Percentiles rank a stretch among this genome's conserved stretches.
Evolutionary conservation across 23 tunicate species (phyloP).

Genomic region (Clavelina lepadiformis): DNA sequence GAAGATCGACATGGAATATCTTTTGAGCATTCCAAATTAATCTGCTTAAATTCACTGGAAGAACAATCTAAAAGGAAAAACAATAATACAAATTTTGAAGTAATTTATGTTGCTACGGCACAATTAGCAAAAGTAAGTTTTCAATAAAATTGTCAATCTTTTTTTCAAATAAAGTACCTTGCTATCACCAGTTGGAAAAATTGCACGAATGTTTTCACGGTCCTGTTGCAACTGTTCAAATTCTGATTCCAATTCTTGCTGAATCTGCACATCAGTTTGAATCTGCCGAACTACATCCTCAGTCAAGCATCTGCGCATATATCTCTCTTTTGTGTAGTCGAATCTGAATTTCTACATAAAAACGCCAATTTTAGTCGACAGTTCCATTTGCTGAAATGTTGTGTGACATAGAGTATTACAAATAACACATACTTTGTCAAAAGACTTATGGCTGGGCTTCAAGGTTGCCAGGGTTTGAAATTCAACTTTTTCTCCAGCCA

Average conservation of each 20-base stretch:
- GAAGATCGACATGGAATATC: constrained; percentile 82
- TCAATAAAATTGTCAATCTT: too few species aligned
- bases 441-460: constrained; percentile 83
- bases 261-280: constrained; percentile 84
- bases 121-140: neutral
- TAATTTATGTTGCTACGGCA: neutral
- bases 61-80: constrained; percentile 80
- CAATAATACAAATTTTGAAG: too few species aligned
- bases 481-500: constrained; percentile 99
- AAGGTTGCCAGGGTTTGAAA: constrained; percentile 94
- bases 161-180: constrained; percentile 23
- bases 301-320: constrained; percentile 71
- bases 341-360: constrained; percentile 74
- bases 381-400: neutral
- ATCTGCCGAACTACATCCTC: constrained; percentile 90
- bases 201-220: constrained; percentile 79
- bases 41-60: constrained; percentile 91
- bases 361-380: neutral
- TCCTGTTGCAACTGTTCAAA: constrained; percentile 81
- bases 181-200: constrained; percentile 95
- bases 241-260: constrained; percentile 77
- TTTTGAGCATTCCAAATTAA: constrained; percentile 98
- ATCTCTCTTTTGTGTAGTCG: constrained; percentile 84
- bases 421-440: constrained; percentile 60
- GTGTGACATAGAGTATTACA: neutral